phyloP scores from a whole-genome alignment of 1,140 invertebrate genomes.

The Schlechtendalia chinensis region DNA sequence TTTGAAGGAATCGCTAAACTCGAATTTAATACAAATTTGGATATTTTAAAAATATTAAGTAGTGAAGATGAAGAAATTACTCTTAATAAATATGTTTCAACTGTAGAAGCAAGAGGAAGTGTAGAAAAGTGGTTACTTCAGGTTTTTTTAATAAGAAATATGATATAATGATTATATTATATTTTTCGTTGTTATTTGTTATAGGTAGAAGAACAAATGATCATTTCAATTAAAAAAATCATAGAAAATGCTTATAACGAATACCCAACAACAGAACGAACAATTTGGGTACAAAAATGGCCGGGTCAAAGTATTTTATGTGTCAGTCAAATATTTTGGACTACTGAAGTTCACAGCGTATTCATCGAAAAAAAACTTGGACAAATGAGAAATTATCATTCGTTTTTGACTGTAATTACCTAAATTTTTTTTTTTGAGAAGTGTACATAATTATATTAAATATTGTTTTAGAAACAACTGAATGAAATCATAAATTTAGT shows the following conservation, averaged over 20 bases:
- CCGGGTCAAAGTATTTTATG: constrained; percentile 82
- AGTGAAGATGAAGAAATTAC: constrained; percentile 78
- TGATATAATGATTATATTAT: not conserved
- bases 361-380: not conserved
- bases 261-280: constrained; percentile 50
- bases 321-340: constrained; percentile 88
- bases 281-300: constrained; percentile 79
- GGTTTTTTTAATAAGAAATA: constrained; percentile 54
- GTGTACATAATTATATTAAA: no score
- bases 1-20: constrained; percentile 76
- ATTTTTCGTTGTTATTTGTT: constrained; percentile 52
- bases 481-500: constrained; percentile 61
- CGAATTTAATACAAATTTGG: constrained; percentile 72
- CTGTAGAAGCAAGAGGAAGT: constrained; percentile 77
- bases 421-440: no score
- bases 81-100: constrained; percentile 68
- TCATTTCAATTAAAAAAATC: constrained; percentile 63
- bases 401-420: constrained; percentile 8
- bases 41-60: constrained; percentile 83
- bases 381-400: constrained; percentile 4
- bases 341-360: constrained; percentile 70
- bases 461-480: constrained; percentile 59
- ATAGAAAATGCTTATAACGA: constrained; percentile 21
- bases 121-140: constrained; percentile 91
- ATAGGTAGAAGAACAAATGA: constrained; percentile 80